Base-by-base conservation (phyloP, 2,797 vertebrate genomes). In the Gymnoscopelus braueri region DNA sequence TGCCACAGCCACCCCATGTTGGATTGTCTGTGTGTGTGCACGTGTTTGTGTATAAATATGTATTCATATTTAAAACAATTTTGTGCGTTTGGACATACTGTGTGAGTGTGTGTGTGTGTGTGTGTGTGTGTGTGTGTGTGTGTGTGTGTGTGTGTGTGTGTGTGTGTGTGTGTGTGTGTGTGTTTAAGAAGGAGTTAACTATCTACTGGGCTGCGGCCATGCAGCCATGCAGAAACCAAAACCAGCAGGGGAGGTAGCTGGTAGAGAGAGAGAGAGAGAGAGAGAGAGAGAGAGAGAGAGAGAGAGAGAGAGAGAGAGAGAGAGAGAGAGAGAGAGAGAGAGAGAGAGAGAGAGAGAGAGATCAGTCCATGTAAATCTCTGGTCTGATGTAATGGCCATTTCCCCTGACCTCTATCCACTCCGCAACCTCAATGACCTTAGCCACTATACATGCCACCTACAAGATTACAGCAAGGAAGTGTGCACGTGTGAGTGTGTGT, bases 381-480 rank as follows among this genome's bases (percentile, higher is more conserved):
- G 10, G 39, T 67, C 55, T 77, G 63, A 83, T 84, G 74, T 72
- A 76, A 84, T 65, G 61, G 65, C 51, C 39, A 60, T 73, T 76
- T 85, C 68, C 78, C 74, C 69, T 81, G 81, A 87, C 78, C 83
- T 75, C 32, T 82, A 78, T 87, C 74, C 83, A 71, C 62, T 56
- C n/a, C 70, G 71, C 60, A 63, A 24, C 70, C 57, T 6, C 62
- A 1, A 56, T 65, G 81, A 87, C 83, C 77, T 79, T 63, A 69
- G 70, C 60, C 63, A 76, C 71, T 54, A 70, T 48, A 69, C 60
- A 76, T 64, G 72, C 67, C 74, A 82, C 84, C 72, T 67, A 78
- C 81, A 71, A 53, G 5, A 19, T 53, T 53, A 53, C 51, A 53
- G n/a, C 51, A 53, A 53, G 11, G n/a, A 5, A 15, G 13, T 13